Base-by-base conservation (phyloP, 1,140 invertebrate species). In the Drosophila kanapiae region DNA sequence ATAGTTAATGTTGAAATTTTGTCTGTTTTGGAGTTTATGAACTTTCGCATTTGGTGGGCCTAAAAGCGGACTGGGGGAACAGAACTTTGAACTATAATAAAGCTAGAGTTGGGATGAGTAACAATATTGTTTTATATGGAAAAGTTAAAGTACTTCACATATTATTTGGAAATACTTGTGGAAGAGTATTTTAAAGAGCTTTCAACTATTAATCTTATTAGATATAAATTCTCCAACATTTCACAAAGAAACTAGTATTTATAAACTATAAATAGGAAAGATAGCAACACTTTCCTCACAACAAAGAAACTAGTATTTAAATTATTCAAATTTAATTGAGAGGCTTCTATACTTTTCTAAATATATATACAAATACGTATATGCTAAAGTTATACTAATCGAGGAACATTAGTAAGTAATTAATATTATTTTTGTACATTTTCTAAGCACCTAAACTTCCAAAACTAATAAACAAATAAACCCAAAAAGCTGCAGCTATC, bases 1-100 rank as follows among this genome's bases (percentile, higher is more conserved):
- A 14, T 9, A 48, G n/a, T 0, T 79, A 83, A 83, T 79, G 70
- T 43, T 23, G 3, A 48, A 82, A 75, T 75, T 51, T 49, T 80
- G 70, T 70, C 9, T 0, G 3, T 35, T 29, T 29, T 33, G 13
- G 8, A 18, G 38, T 18, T 72, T 49, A 70, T 67, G 23, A 38
- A 23, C n/a, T 38, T 33, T 47, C 0, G 3, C 33, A 37, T 62
- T 47, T 27, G 58, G 13, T n/a, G 13, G 45, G 16, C n/a, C 58
- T 8, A 27, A 38, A 23, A 37, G 8, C 49, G 16, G 6, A 18
- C 11, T n/a, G n/a, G 35, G 51, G 11, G 16, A 35, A 23, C 51
- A 37, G 13, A 54, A 23, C 16, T 54, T 37, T 54, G 54, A 11
- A 11, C 33, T 14, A 18, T 7, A 31, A 38, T 59, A 10, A 58